These are phyloP conservation scores for Shinisaurus crocodilurus DNA, from an alignment of 2,113 vertebrate species.

Conservation along the genomic window DNA sequence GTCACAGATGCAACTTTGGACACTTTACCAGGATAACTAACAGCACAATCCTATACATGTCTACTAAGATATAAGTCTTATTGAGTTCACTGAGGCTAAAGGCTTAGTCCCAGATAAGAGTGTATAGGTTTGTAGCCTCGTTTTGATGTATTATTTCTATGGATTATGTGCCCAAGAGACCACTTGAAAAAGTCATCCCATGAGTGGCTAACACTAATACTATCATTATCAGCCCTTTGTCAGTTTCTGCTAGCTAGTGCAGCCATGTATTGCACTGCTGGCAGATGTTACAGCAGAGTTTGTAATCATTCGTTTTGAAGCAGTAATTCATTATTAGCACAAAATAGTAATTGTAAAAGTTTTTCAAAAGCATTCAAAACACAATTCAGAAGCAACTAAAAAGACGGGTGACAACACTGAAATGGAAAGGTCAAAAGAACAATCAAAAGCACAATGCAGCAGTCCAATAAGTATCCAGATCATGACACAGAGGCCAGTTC, in stretches of 20 bases:
- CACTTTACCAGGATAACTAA: not conserved
- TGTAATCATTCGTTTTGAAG: not conserved
- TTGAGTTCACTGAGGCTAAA: not conserved
- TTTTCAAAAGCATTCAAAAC: not conserved
- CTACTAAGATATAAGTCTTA: not conserved
- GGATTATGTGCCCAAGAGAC: not conserved
- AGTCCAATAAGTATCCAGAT: not conserved
- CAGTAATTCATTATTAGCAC: not conserved
- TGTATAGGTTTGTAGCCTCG: not conserved
- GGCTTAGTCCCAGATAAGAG: not conserved
- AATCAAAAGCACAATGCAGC: slow-evolving; percentile 6
- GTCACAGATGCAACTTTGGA: not conserved
- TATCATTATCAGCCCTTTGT: not conserved
- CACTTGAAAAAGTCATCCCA: not conserved
- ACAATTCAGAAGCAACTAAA: slow-evolving; percentile 18
- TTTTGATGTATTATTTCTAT: not conserved
- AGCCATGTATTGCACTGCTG: not conserved
- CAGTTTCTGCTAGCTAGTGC: not conserved
- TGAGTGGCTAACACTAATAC: not conserved
- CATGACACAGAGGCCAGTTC: not conserved
- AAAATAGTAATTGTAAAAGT: slow-evolving; percentile 2
- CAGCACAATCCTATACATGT: not conserved
- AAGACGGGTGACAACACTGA: not conserved
- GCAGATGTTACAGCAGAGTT: not conserved
- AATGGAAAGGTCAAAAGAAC: slow-evolving; percentile 20